Evolutionary conservation across 2,797 vertebrate species (phyloP).

Genomic region (Acrossocheilus fasciatus): DNA sequence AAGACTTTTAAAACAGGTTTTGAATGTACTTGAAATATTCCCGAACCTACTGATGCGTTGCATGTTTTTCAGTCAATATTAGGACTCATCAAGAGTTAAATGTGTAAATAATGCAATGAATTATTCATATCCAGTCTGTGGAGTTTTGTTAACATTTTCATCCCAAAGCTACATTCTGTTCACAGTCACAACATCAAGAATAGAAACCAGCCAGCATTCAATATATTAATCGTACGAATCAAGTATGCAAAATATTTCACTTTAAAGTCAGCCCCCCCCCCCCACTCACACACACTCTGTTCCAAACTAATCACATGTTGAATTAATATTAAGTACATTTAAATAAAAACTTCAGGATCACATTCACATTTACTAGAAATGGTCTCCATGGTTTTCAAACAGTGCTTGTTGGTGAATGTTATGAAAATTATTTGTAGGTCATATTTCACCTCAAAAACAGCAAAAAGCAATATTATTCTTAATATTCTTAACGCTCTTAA

Average conservation of each 20-base stretch:
- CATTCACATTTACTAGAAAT: not conserved
- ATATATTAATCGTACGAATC: not conserved
- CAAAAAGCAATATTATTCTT: no score
- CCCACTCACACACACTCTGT: not conserved
- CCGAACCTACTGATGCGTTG: not conserved
- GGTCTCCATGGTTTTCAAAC: not conserved
- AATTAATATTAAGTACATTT: not conserved
- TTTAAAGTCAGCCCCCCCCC: not conserved
- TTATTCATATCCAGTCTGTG: not conserved
- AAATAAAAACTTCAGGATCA: not conserved
- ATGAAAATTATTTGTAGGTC: not conserved
- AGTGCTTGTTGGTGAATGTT: not conserved
- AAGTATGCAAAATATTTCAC: not conserved
- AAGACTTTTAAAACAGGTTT: conserved; percentile 11
- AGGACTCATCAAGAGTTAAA: not conserved
- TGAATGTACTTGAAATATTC: not conserved
- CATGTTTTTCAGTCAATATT: not conserved
- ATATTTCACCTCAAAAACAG: not conserved
- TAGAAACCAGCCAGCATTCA: not conserved
- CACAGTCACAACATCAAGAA: conserved; percentile 11
- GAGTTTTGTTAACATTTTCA: not conserved
- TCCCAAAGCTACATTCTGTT: not conserved
- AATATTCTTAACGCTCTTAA: not conserved
- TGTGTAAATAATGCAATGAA: not conserved
- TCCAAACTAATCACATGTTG: not conserved